Evolutionary conservation across 1,140 invertebrate species (phyloP), one percentile per base, ranked within the genome.

Genomic region (Sitophilus oryzae): DNA sequence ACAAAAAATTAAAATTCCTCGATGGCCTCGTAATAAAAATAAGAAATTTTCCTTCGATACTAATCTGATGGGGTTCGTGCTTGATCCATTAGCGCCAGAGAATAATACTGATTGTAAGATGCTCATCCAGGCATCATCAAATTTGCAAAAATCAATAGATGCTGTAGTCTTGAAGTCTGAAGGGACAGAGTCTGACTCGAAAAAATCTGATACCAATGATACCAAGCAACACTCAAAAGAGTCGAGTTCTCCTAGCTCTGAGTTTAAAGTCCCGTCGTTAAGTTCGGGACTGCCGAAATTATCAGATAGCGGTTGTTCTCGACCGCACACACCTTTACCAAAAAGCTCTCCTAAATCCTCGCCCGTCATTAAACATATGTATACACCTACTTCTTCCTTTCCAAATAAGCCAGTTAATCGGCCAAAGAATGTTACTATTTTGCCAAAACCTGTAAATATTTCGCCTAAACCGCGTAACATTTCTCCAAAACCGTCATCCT

Each of bases 321-420:
- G 19, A 21, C 36, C 51, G 4, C 44, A 51, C 45, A 57, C 41
- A 37, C 47, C 42, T 0, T 54, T 44, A 9, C 60, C 60, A 3
- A 62, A 62, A 25, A 52, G 58, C 35, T 59, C 60, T 5, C 60
- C 60, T 8, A 62, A 62, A 42, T 62, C 61, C 4, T 62, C 61
- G 9, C 61, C 61, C 6, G 5, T 60, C 5, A 43, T 62, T 14
- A 62, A 62, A 20, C 58, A 60, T 20, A 60, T 60, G 58, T 62
- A 60, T 35, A 49, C 58, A 3, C 52, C 57, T 4, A 23, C 41
- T 5, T 20, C 41, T 3, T 30, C 44, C 3, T 10, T 46, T 18
- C 25, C 25, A 34, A 34, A 34, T 16, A 22, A 52, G 35, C 16
- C 10, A 35, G 21, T 55, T 3, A 11, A 22, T n/a, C 22, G 25